Evolutionary conservation across 2,113 vertebrate genomes (phyloP), one percentile per base, ranked within the genome.

Genomic region (Condylura cristata): DNA sequence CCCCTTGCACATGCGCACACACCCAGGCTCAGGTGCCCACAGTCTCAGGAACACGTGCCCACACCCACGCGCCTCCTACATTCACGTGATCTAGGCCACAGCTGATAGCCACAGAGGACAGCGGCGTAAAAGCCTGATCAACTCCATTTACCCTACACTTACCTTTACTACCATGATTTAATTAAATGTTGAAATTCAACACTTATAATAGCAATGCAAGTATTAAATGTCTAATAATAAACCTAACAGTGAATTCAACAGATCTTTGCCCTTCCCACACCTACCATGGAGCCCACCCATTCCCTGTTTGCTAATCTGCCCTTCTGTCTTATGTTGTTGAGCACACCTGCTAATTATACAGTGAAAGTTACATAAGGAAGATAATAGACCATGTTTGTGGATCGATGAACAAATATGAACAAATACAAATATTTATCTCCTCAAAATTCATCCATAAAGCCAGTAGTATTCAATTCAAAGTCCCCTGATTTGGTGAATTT

Each of bases 211-310:
- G 0, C 48, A 51, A 44, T 28, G 32, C 34, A 85, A 9, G 44
- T 56, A 37, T 78, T 26, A 82, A 83, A 68, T 63, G 14, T 70
- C 34, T 88, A 56, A 5, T 88, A 95, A 95, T 86, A 80, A 51
- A 81, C 58, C 58, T 16, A 81, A 81, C 34, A 68, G 48, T 83
- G n/a, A 92, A 84, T 28, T 84, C 26, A 46, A 13, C 51, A 79
- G 11, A 65, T 39, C 24, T 78, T 78, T 79, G 56, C 32, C n/a
- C 20, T n/a, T n/a, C n/a, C n/a, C n/a, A n/a, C n/a, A n/a, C n/a
- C n/a, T n/a, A n/a, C n/a, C n/a, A n/a, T n/a, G n/a, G n/a, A n/a
- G n/a, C n/a, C n/a, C n/a, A n/a, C n/a, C n/a, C n/a, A n/a, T n/a
- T n/a, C n/a, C n/a, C n/a, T n/a, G n/a, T n/a, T n/a, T n/a, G n/a